Conservation (phyloP, 2,113 vertebrate species). For the Loxodonta africana region DNA sequence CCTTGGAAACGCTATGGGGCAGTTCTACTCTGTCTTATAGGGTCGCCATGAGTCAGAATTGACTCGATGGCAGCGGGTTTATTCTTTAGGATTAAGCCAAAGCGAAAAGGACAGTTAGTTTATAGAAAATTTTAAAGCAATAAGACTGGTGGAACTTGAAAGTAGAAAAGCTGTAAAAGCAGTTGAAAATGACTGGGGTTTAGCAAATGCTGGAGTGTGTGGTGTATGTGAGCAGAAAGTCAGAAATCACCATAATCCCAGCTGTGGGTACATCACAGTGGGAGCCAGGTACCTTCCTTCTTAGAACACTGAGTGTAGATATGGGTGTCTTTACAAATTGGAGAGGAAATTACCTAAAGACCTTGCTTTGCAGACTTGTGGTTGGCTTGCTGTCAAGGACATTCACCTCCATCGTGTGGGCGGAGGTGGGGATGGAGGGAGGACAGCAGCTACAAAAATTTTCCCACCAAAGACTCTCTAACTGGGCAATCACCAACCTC, state of each 20-base stretch:
- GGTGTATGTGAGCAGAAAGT: background rate
- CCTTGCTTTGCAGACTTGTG: background rate
- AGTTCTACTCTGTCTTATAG: too few relatives aligned
- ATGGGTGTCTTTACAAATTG: background rate
- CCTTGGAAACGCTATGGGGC: too few relatives aligned
- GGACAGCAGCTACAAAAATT: background rate
- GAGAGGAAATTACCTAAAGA: background rate
- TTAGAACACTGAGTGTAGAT: background rate
- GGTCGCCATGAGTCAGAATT: too few relatives aligned
- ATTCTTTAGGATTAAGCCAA: background rate
- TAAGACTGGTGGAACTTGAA: background rate
- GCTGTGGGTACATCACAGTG: rapidly evolving
- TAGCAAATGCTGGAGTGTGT: background rate
- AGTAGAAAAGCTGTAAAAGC: background rate
- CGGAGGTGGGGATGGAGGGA: rapidly evolving
- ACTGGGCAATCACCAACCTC: background rate
- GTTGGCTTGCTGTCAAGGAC: background rate
- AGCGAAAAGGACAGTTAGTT: background rate
- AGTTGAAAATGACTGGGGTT: background rate
- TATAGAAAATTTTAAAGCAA: background rate
- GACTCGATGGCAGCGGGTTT: background rate
- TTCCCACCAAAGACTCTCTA: background rate
- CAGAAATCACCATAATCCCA: background rate
- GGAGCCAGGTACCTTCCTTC: background rate
- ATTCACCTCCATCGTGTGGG: background rate